Percentiles rank a stretch among this genome's conserved stretches.
Conservation (phyloP, 2,888 invertebrate species). For the Caradrina clavipalpis region DNA sequence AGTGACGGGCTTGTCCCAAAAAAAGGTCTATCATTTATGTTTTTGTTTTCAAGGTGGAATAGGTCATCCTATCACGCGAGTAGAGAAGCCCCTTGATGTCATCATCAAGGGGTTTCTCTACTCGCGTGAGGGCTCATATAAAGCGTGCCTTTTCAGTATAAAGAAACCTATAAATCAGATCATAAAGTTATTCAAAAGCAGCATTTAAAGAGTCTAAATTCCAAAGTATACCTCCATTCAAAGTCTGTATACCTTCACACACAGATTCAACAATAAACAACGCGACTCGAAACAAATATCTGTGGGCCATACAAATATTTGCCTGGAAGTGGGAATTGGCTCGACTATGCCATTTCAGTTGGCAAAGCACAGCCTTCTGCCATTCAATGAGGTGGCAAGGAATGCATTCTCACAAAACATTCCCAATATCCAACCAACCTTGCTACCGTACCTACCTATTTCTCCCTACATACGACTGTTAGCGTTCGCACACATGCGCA, state of each 20-base stretch:
- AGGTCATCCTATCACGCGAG: too few relatives aligned
- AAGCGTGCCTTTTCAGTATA: too few relatives aligned
- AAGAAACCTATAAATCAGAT: too few relatives aligned
- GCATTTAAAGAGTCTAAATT: neutral
- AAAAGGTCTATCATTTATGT: too few relatives aligned
- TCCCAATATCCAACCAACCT: slow-evolving; percentile 16
- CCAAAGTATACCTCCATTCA: neutral
- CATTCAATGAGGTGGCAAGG: slow-evolving; percentile 39
- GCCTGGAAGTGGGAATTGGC: slow-evolving; percentile 25
- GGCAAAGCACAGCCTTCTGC: slow-evolving; percentile 21
- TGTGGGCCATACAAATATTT: slow-evolving; percentile 43
- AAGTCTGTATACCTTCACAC: neutral
- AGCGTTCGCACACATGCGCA: neutral
- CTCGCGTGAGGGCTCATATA: too few relatives aligned
- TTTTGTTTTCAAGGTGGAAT: too few relatives aligned
- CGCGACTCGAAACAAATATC: slow-evolving; percentile 31
- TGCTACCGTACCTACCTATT: neutral
- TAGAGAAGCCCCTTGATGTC: too few relatives aligned
- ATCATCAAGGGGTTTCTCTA: too few relatives aligned
- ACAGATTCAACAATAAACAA: neutral
- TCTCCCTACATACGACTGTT: neutral
- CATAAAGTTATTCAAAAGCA: neutral
- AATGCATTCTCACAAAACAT: slow-evolving; percentile 41
- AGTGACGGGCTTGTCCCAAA: too few relatives aligned
- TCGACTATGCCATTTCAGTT: slow-evolving; percentile 28